Conservation (phyloP, 2,113 vertebrate species). For the Pseudopipra pipra region DNA sequence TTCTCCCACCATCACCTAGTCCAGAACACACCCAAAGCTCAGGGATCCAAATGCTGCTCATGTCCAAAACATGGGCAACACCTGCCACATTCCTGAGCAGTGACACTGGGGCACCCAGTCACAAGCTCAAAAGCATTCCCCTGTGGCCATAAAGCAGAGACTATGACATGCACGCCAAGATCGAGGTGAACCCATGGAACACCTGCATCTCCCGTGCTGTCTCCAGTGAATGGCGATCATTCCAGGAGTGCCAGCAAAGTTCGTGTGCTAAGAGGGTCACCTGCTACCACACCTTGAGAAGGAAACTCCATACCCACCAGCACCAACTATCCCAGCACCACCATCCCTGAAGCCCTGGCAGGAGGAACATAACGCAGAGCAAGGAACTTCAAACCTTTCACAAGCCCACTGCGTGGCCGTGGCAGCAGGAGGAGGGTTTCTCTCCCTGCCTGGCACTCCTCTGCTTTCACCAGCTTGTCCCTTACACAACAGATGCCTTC, state of each 20-base stretch:
- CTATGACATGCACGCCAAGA: accelerated
- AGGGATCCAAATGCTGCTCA: background rate
- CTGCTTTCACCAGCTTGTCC: conserved; percentile 10
- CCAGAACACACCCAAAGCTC: background rate
- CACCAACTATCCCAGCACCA: background rate
- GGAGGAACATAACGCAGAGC: background rate
- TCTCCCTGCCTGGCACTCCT: background rate
- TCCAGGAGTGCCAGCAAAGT: background rate
- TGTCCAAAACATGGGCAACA: background rate
- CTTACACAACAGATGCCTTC: conserved; percentile 41
- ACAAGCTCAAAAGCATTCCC: background rate
- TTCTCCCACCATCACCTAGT: background rate
- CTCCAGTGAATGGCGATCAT: background rate
- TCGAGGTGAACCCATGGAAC: background rate
- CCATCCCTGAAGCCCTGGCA: background rate
- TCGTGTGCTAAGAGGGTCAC: background rate
- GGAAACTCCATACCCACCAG: background rate
- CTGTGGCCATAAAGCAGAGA: background rate
- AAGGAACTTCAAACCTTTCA: background rate
- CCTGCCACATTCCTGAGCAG: background rate
- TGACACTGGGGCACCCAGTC: background rate
- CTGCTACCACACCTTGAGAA: background rate
- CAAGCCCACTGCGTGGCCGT: background rate
- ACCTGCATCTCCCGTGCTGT: background rate
- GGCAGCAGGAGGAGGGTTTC: background rate